Evolutionary conservation across 2,888 invertebrate species (phyloP).

Genomic region (Hirtodrosophila cameraria): DNA sequence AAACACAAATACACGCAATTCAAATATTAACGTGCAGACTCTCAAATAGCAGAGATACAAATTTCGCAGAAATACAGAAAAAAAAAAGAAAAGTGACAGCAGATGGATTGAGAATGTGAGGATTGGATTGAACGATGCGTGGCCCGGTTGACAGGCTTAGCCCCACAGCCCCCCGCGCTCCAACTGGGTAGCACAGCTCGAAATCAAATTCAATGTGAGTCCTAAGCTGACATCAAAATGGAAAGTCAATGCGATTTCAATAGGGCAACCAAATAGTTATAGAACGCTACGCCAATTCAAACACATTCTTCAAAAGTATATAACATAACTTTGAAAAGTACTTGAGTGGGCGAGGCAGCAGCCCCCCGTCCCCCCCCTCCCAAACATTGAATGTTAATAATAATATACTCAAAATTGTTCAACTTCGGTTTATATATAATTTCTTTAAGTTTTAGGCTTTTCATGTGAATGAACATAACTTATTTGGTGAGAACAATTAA

Average conservation of each 20-base stretch:
- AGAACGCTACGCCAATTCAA: neutral
- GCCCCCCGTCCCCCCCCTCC: too few species aligned
- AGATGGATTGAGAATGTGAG: neutral
- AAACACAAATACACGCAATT: constrained; percentile 73
- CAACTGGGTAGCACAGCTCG: constrained; percentile 15
- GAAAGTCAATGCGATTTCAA: constrained; percentile 48
- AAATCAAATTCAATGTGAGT: constrained; percentile 36
- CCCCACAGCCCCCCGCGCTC: constrained; percentile 2
- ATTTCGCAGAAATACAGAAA: too few species aligned
- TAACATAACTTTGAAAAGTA: neutral
- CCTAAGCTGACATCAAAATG: constrained; percentile 49
- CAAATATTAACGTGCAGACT: constrained; percentile 67
- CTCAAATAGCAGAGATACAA: constrained; percentile 61
- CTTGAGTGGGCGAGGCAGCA: too few species aligned
- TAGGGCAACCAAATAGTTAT: constrained; percentile 37
- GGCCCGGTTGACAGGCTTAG: constrained; percentile 32
- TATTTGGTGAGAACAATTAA: constrained; percentile 45
- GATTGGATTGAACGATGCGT: constrained; percentile 40
- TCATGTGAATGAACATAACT: constrained; percentile 15
- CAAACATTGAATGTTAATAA: too few species aligned
- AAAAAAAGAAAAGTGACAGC: constrained; percentile 32
- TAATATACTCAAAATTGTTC: too few species aligned
- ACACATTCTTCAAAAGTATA: neutral
- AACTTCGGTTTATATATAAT: too few species aligned
- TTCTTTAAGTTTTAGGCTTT: neutral